Conservation (phyloP, 2,113 vertebrate species). For the Hemibagrus wyckioides region DNA sequence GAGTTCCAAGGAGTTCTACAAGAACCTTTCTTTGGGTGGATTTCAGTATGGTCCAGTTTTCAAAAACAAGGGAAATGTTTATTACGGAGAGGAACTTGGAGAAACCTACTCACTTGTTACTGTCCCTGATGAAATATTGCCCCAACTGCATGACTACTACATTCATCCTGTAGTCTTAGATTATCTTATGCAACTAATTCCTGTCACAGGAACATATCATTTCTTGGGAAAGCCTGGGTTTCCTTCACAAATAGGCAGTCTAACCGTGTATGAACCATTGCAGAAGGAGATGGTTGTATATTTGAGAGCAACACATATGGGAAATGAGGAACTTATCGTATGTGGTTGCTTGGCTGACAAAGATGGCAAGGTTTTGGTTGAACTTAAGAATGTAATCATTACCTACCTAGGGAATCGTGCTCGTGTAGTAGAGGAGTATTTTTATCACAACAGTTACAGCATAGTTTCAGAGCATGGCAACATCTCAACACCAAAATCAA, state of each 20-base stretch:
- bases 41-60: slow-evolving; percentile 81
- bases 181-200: slow-evolving; percentile 81
- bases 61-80: slow-evolving; percentile 72
- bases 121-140: slow-evolving; percentile 67
- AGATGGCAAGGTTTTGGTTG: slow-evolving; percentile 74
- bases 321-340: slow-evolving; percentile 64
- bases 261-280: slow-evolving; percentile 71
- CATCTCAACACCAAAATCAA: slow-evolving; percentile 60
- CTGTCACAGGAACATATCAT: slow-evolving; percentile 55
- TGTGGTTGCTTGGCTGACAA: slow-evolving; percentile 81
- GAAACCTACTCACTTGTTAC: slow-evolving; percentile 77
- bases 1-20: slow-evolving; percentile 72
- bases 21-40: slow-evolving; percentile 69
- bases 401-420: slow-evolving; percentile 72
- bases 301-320: slow-evolving; percentile 66
- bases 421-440: slow-evolving; percentile 71
- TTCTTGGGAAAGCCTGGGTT: slow-evolving; percentile 68
- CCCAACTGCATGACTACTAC: slow-evolving; percentile 74
- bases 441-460: slow-evolving; percentile 77
- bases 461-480: slow-evolving; percentile 50
- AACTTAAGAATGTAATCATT: slow-evolving; percentile 71
- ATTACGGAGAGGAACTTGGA: slow-evolving; percentile 76
- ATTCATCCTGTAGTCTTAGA: slow-evolving; percentile 84
- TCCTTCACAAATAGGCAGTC: slow-evolving; percentile 77
- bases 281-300: slow-evolving; percentile 83